These are phyloP conservation scores for Corythaeola cristata DNA, from an alignment of 2,113 vertebrate species.

Conservation along the genomic window DNA sequence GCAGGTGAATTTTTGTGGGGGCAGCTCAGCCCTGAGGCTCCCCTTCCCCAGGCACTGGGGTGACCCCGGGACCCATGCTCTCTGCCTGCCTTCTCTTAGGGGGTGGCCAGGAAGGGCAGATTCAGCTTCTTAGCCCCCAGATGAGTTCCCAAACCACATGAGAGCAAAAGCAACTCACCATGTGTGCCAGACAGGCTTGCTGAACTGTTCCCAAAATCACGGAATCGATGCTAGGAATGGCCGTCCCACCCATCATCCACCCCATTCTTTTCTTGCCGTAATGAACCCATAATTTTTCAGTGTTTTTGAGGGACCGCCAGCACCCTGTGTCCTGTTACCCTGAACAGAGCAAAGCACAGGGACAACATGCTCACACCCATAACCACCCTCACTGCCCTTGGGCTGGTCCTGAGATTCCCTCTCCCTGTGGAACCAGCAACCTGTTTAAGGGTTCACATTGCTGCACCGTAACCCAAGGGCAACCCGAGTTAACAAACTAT, in stretches of 20 bases:
- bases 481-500: fast-evolving
- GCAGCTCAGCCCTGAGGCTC: not conserved
- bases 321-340: not conserved
- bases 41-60: fast-evolving
- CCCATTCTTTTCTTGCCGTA: not conserved
- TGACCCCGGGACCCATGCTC: fast-evolving
- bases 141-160: fast-evolving
- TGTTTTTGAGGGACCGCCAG: not conserved
- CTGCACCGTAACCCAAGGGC: fast-evolving
- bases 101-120: not conserved
- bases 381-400: not conserved
- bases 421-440: fast-evolving
- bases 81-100: not conserved
- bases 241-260: not conserved
- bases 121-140: not conserved
- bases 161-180: not conserved
- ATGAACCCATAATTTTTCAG: not conserved
- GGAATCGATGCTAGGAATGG: fast-evolving
- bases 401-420: not conserved
- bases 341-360: not conserved
- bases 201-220: not conserved
- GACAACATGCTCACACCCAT: not conserved
- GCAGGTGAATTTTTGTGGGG: fast-evolving
- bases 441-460: not conserved
- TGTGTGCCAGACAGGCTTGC: not conserved